Evolutionary conservation across 1,140 invertebrate species (phyloP), one percentile per base, ranked within the genome.

Genomic region (Drosophila micromelanica): DNA sequence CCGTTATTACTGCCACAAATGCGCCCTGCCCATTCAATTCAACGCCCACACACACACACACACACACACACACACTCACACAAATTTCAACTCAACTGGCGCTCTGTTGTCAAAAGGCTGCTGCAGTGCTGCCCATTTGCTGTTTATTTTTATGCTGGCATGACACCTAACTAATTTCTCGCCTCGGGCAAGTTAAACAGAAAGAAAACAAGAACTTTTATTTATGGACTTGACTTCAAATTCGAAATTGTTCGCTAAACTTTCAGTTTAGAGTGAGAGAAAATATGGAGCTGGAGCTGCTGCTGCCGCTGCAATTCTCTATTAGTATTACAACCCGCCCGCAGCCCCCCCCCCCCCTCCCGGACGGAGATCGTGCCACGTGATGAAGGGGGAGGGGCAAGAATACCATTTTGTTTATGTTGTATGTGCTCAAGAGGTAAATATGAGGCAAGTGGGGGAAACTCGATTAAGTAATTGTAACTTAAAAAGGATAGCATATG

Each of bases 391-490:
- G 20, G 20, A 23, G 1, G 65, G 48, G 61, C 49, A 45, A 32
- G 17, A n/a, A 27, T 64, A 55, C 32, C 11, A 63, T 68, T 43
- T 68, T n/a, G n/a, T n/a, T 67, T 65, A 43, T 56, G 62, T 67
- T 72, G 60, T 56, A 71, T 67, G 62, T 72, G 69, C 69, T 72
- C 62, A 72, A 72, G 54, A 55, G 46, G 55, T 23, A 35, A 62
- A n/a, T n/a, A n/a, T 40, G 52, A 42, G 54, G 54, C 27, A 52
- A 65, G 23, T 37, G 30, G 64, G 57, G 51, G 59, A 75, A 59
- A 71, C 52, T 38, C 46, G 78, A 73, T 82, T 78, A 78, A 82
- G 75, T 82, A 87, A 89, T 68, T 78, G 77, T 86, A 87, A 82
- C 80, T 80, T 35, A 8, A 35, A 9, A 35, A 35, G 7, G 32